Percentiles rank a stretch among this genome's conserved stretches.
Conservation (phyloP, 2,113 vertebrate species). For the Lota lota region DNA sequence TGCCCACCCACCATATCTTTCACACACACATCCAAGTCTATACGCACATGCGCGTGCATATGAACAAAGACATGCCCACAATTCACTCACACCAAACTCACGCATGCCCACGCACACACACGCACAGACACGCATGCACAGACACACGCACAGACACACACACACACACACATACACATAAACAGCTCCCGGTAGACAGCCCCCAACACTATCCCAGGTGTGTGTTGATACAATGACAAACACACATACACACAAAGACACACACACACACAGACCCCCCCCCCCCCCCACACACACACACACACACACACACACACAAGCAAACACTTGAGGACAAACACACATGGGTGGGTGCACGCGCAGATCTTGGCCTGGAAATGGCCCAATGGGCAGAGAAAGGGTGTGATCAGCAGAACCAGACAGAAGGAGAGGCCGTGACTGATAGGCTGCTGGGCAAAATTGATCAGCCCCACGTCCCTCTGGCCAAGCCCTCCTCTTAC, state of each 20-base stretch:
- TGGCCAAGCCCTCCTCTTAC: slow-evolving; percentile 29
- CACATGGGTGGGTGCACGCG: background rate
- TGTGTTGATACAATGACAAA: too few relatives aligned
- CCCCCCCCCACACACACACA: too few relatives aligned
- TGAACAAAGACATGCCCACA: too few relatives aligned
- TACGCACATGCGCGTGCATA: too few relatives aligned
- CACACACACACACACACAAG: slow-evolving; percentile 25
- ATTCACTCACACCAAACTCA: too few relatives aligned
- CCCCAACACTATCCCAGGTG: too few relatives aligned
- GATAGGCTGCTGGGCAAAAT: slow-evolving; percentile 70
- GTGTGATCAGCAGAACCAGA: slow-evolving; percentile 73
- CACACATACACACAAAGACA: background rate
- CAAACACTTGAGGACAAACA: slow-evolving; percentile 9
- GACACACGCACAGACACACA: slow-evolving; percentile 11
- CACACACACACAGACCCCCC: background rate
- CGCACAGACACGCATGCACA: background rate
- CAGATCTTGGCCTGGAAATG: slow-evolving; percentile 62
- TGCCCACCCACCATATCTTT: background rate
- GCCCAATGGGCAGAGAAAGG: slow-evolving; percentile 67
- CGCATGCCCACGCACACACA: background rate
- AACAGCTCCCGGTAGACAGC: too few relatives aligned
- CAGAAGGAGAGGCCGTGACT: slow-evolving; percentile 68
- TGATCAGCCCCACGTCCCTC: slow-evolving; percentile 68
- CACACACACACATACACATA: slow-evolving; percentile 9
- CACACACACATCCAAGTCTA: background rate